Base-by-base conservation (phyloP, 1,140 invertebrate species). In the Habropoda laboriosa region DNA sequence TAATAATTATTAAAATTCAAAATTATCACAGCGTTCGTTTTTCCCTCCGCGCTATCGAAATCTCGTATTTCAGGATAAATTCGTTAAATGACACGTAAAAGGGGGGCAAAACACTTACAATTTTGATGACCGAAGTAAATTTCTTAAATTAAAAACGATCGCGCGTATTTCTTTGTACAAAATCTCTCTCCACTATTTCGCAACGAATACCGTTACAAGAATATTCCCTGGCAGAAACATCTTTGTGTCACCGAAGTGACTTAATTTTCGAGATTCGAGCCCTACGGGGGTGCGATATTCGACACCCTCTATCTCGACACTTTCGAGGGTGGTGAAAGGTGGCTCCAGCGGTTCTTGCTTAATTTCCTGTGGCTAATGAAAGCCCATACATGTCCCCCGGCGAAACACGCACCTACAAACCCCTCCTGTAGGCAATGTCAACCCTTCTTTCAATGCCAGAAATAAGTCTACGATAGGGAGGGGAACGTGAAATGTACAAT, bases 351-450 rank as follows among this genome's bases (percentile, higher is more conserved):
- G 83, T 80, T 83, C 87, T 85, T 73, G 80, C 73, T 89, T 89
- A 89, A 89, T 89, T 89, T 89, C 87, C 87, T 88, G 87, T 67
- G 83, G 79, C 81, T 89, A 89, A 89, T 89, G 87, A 89, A 88
- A 89, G 83, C 79, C 79, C 85, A 80, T 87, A 88, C 86, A 57
- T 76, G 64, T 81, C 61, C 66, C 71, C 53, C 38, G 42, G 53
- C 77, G 49, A 82, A 80, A 86, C 64, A 68, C 72, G 80, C 75
- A 79, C 68, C 70, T 60, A 27, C 77, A 40, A 42, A 7, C n/a
- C 66, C 73, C 32, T 35, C 16, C 57, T 24, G n/a, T 35, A n/a
- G n/a, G 5, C 63, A 1, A 68, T 61, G 51, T 53, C 63, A 67
- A 63, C 66, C 58, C 40, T 55, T 78, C 67, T 75, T 57, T 80